phyloP scores from a whole-genome alignment of 2,797 vertebrate genomes.

The Leptodactylus fallax region DNA sequence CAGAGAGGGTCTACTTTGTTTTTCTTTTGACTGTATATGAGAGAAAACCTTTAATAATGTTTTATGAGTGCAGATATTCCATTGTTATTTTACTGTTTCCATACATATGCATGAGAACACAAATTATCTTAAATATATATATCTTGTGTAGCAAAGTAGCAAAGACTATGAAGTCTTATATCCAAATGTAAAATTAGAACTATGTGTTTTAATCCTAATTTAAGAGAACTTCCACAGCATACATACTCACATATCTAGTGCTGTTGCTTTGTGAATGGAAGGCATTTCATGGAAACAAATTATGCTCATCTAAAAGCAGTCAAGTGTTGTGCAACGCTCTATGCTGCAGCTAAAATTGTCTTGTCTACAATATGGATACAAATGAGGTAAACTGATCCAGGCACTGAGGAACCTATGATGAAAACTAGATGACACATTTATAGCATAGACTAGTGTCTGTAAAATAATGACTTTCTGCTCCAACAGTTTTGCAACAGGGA shows the following conservation, averaged over 20 bases:
- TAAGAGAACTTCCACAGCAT: neutral
- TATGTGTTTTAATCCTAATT: neutral
- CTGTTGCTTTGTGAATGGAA: neutral
- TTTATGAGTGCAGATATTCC: neutral
- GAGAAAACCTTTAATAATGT: neutral
- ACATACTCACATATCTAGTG: neutral
- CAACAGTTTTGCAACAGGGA: constrained; percentile 39
- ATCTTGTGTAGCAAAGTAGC: neutral
- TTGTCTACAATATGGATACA: constrained; percentile 29
- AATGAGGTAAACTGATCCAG: constrained; percentile 15
- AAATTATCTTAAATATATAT: neutral
- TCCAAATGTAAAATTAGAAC: neutral
- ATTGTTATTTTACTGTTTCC: too few species aligned
- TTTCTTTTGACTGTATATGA: too few species aligned
- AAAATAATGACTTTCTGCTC: constrained; percentile 41
- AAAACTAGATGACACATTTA: constrained; percentile 39
- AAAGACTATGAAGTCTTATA: neutral
- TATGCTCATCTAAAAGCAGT: constrained; percentile 12
- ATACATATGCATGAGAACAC: neutral
- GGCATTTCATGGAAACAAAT: constrained; percentile 19
- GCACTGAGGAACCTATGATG: constrained; percentile 28
- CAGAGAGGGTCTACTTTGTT: too few species aligned
- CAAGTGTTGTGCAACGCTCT: neutral
- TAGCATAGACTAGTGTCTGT: neutral
- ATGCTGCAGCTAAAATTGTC: constrained; percentile 17